Evolutionary conservation across 1,140 invertebrate species (phyloP).

Genomic region (Rhopalosiphum padi): DNA sequence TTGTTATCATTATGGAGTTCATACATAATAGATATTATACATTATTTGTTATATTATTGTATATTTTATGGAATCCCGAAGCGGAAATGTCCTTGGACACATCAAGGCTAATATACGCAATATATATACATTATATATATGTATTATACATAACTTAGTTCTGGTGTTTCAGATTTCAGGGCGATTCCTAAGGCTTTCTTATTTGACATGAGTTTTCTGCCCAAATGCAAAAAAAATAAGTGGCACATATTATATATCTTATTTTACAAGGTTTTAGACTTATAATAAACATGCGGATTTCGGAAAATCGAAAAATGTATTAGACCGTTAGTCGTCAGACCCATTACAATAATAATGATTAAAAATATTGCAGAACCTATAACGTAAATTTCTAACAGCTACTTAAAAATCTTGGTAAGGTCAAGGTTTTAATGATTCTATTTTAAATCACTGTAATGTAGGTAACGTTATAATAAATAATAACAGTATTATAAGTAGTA

Average conservation of each 20-base stretch:
- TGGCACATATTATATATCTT: background rate
- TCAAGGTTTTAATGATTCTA: too few species aligned
- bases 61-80: conserved; percentile 47
- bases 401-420: too few species aligned
- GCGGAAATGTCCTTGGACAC: conserved; percentile 45
- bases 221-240: background rate
- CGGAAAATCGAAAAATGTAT: background rate
- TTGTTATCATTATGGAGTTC: conserved; percentile 20
- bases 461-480: background rate
- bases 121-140: background rate
- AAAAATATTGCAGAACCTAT: too few species aligned
- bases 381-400: too few species aligned
- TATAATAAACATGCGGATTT: background rate
- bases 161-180: conserved; percentile 21
- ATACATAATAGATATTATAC: background rate
- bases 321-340: too few species aligned
- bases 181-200: background rate
- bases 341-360: too few species aligned
- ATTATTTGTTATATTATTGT: conserved; percentile 16
- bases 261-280: background rate
- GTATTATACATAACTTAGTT: conserved; percentile 30
- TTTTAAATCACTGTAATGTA: background rate
- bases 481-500: background rate
- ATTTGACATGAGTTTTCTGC: background rate
- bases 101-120: conserved; percentile 23